phyloP scores from a whole-genome alignment of 2,797 vertebrate species.

The Sebastes iracundus region DNA sequence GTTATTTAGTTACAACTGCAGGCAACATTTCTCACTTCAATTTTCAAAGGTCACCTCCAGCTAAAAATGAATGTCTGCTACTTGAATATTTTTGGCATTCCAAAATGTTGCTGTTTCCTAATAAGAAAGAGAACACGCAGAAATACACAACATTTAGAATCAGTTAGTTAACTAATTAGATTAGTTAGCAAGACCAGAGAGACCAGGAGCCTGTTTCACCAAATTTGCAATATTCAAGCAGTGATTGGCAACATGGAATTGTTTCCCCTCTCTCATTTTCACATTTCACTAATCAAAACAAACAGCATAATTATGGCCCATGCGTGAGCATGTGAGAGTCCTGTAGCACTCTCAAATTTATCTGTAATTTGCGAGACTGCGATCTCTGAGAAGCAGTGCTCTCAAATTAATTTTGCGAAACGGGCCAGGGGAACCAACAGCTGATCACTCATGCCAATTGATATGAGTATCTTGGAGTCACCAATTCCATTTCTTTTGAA shows the following conservation, averaged over 20 bases:
- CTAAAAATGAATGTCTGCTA: not conserved
- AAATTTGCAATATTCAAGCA: not conserved
- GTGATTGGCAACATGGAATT: not conserved
- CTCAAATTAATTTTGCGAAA: not conserved
- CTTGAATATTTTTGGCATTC: not conserved
- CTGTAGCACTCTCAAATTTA: not conserved
- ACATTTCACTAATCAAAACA: slow-evolving; percentile 7
- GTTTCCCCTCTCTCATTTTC: slow-evolving; percentile 6
- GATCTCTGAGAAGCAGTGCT: not conserved
- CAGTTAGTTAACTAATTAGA: not conserved
- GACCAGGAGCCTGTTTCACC: not conserved
- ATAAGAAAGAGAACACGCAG: not conserved
- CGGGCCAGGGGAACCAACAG: not conserved
- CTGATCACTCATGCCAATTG: not conserved
- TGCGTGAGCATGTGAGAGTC: not conserved
- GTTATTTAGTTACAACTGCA: not conserved
- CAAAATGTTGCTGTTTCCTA: not conserved
- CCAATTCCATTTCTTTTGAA: not conserved
- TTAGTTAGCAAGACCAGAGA: not conserved
- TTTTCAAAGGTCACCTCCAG: not conserved
- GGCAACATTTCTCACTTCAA: not conserved
- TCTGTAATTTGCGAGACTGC: not conserved
- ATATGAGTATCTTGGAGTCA: not conserved
- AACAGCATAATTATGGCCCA: not conserved
- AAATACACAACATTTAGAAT: not conserved